These are phyloP conservation scores for Micrastur ruficollis DNA, from an alignment of 2,797 vertebrate genomes.

Conservation along the genomic window DNA sequence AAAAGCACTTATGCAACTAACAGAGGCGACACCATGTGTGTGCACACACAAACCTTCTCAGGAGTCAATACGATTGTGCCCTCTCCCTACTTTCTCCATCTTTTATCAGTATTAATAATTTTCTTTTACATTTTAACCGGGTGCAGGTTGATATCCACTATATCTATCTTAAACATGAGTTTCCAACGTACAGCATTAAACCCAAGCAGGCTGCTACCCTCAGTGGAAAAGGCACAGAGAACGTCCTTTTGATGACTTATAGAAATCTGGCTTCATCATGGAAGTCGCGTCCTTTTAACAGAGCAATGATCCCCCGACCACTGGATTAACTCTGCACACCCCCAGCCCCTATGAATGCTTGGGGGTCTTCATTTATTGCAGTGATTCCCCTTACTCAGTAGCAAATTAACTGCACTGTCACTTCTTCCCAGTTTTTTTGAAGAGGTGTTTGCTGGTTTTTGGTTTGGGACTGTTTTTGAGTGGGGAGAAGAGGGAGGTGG, in stretches of 20 bases:
- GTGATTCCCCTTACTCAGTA: neutral
- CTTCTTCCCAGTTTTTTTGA: neutral
- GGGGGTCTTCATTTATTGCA: neutral
- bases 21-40: neutral
- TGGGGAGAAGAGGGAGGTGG: neutral
- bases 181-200: neutral
- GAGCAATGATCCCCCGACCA: neutral
- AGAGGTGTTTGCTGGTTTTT: neutral
- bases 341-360: neutral
- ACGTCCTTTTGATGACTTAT: neutral
- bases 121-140: neutral
- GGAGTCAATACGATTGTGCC: neutral
- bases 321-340: neutral
- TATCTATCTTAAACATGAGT: neutral
- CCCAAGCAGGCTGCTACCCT: neutral
- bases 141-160: neutral
- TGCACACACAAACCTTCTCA: neutral
- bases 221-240: neutral
- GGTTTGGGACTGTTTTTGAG: neutral
- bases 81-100: neutral
- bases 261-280: neutral
- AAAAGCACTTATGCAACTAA: slow-evolving; percentile 62
- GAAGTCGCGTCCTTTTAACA: neutral
- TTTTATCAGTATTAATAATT: neutral
- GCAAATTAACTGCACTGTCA: neutral